phyloP scores from a whole-genome alignment of 2,113 vertebrate species.

The Marcusenius ussheri region DNA sequence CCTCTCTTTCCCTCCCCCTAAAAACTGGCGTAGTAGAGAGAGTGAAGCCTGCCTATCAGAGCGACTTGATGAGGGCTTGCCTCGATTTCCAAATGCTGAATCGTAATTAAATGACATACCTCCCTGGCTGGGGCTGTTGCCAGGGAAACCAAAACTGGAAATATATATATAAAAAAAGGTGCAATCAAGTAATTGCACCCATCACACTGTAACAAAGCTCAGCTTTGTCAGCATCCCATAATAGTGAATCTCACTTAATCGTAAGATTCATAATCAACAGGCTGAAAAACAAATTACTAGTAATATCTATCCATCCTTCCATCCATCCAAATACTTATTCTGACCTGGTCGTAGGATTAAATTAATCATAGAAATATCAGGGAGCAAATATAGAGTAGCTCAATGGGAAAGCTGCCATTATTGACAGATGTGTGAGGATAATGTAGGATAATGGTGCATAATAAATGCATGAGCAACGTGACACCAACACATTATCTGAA shows the following conservation, averaged over 20 bases:
- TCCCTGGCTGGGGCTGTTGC: slow-evolving; percentile 32
- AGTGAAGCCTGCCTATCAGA: slow-evolving; percentile 29
- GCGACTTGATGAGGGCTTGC: slow-evolving; percentile 27
- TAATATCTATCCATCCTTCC: neutral
- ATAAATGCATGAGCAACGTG: neutral
- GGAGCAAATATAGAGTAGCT: neutral
- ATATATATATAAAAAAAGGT: slow-evolving; percentile 5
- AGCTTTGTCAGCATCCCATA: neutral
- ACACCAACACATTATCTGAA: neutral
- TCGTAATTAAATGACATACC: slow-evolving; percentile 35
- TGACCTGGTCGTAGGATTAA: neutral
- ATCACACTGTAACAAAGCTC: neutral
- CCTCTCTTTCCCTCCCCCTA: slow-evolving; percentile 5
- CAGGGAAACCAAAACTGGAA: slow-evolving; percentile 26
- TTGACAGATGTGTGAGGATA: neutral
- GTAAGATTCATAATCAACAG: neutral
- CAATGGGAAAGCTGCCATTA: neutral
- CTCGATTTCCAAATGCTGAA: slow-evolving; percentile 29
- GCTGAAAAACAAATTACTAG: neutral
- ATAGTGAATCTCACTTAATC: neutral
- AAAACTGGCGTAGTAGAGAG: neutral
- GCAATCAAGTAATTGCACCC: neutral
- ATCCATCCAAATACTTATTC: neutral
- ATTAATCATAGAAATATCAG: neutral
- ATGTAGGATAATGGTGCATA: neutral